phyloP scores from a whole-genome alignment of 2,113 vertebrate genomes.

The Hypocryptadius cinnamomeus region DNA sequence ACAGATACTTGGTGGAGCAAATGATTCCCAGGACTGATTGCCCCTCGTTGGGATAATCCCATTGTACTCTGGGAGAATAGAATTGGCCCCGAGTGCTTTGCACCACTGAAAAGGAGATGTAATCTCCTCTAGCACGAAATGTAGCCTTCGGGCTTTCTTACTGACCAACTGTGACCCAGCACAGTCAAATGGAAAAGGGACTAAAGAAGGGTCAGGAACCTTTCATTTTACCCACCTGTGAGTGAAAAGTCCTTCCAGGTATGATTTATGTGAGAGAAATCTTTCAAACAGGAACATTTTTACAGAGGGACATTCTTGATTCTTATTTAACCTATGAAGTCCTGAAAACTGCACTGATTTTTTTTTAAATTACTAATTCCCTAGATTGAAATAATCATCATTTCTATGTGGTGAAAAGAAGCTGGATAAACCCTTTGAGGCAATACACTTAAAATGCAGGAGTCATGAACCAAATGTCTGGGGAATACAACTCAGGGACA shows the following conservation, averaged over 20 bases:
- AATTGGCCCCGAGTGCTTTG: neutral
- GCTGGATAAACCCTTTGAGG: neutral
- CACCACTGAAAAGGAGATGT: neutral
- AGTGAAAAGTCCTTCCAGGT: neutral
- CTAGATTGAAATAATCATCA: neutral
- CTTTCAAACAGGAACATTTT: neutral
- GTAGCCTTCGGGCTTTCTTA: neutral
- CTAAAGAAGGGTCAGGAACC: neutral
- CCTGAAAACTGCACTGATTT: neutral
- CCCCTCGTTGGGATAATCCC: neutral
- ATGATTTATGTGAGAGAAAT: neutral
- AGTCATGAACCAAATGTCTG: neutral
- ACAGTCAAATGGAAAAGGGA: neutral
- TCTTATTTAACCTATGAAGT: neutral
- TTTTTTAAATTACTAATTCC: neutral
- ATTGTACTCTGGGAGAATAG: conserved; percentile 4
- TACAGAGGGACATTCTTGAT: neutral
- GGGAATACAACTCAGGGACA: neutral
- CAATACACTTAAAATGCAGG: neutral
- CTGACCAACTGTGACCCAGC: neutral
- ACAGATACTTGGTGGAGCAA: neutral
- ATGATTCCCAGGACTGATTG: neutral
- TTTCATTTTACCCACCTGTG: neutral
- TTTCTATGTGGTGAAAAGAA: neutral
- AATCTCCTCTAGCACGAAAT: conserved; percentile 1